Evolutionary conservation across 2,113 vertebrate species (phyloP).

Genomic region (Misgurnus mizolepis): DNA sequence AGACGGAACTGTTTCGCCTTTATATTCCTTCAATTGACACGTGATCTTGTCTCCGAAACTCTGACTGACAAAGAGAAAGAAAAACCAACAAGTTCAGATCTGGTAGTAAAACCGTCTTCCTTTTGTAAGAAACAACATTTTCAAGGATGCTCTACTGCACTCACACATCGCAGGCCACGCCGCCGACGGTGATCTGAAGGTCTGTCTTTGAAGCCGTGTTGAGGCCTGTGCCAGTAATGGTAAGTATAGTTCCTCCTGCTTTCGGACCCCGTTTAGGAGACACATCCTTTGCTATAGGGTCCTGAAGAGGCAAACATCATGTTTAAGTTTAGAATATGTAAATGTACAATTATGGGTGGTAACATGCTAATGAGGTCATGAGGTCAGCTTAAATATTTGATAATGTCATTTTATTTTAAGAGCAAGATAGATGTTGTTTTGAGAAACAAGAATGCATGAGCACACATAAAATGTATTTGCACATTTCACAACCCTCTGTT

Average conservation of each 20-base stretch:
- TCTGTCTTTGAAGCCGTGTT: conserved; percentile 86
- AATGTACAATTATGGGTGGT: not conserved
- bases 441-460: no score
- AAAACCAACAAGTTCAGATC: not conserved
- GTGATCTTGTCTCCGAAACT: conserved; percentile 77
- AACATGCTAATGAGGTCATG: no score
- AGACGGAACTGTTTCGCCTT: conserved; percentile 63
- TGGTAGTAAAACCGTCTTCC: not conserved
- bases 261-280: conserved; percentile 79
- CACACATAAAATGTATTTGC: no score
- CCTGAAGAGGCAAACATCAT: conserved; percentile 63
- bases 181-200: conserved; percentile 75
- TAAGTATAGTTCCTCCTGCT: conserved; percentile 87
- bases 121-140: not conserved
- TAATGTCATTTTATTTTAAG: no score
- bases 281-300: conserved; percentile 77
- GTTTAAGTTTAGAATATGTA: not conserved
- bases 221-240: conserved; percentile 80
- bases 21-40: conserved; percentile 81
- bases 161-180: conserved; percentile 85
- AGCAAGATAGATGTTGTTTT: no score
- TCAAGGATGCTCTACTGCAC: conserved; percentile 44
- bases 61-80: conserved; percentile 67
- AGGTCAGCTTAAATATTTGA: no score
- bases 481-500: no score